phyloP scores from a whole-genome alignment of 2,797 vertebrate genomes.

The Sebastolobus alascanus region DNA sequence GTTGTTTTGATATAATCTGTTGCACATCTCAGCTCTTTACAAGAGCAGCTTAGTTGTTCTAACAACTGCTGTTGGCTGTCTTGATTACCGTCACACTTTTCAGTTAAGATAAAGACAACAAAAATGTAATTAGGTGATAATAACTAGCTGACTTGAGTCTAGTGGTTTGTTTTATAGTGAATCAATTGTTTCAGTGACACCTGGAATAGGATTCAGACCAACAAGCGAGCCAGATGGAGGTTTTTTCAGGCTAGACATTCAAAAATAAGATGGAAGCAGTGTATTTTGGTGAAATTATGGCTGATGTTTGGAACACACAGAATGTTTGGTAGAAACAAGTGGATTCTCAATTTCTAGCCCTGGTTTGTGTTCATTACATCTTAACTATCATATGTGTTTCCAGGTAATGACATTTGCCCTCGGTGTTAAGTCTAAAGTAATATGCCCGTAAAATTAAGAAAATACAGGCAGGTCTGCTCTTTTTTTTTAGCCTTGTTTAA shows the following conservation, averaged over 20 bases:
- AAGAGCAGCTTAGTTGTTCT: not conserved
- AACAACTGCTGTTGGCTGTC: conserved; percentile 1
- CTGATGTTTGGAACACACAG: not conserved
- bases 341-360: not conserved
- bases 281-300: not conserved
- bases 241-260: not conserved
- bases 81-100: not conserved
- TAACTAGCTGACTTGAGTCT: conserved; percentile 3
- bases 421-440: not conserved
- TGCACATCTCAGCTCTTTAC: not conserved
- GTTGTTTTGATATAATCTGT: conserved; percentile 20
- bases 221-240: not conserved
- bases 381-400: not conserved
- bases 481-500: not conserved
- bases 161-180: conserved; percentile 5
- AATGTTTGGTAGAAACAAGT: not conserved
- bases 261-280: not conserved
- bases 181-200: not conserved
- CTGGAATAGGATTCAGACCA: not conserved
- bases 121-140: not conserved
- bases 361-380: not conserved
- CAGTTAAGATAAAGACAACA: conserved; percentile 9
- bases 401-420: not conserved
- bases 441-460: not conserved
- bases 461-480: not conserved